A percentile compares a stretch with the other conserved stretches of the same genome.
Conservation (phyloP, 2,797 vertebrate genomes). For the Gadopsis marmoratus region DNA sequence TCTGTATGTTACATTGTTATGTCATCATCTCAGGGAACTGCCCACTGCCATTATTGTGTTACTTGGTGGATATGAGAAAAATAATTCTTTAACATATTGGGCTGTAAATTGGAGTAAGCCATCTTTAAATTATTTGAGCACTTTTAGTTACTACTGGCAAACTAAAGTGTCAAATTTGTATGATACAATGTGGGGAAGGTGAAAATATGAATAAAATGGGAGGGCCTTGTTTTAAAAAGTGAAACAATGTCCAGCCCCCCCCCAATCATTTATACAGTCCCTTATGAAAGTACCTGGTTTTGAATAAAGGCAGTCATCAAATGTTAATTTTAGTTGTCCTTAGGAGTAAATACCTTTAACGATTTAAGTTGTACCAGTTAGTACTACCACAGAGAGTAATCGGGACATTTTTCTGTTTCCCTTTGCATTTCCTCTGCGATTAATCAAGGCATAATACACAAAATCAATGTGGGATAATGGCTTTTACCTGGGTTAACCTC, state of each 20-base stretch:
- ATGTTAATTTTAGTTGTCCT: not conserved
- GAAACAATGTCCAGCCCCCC: not conserved
- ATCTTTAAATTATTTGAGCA: not conserved
- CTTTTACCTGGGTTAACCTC: slow-evolving; percentile 12
- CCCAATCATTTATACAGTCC: not conserved
- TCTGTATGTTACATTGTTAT: not conserved
- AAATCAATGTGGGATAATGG: slow-evolving; percentile 22
- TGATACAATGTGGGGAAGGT: not conserved
- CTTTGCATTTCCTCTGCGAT: slow-evolving; percentile 22
- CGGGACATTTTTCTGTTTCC: not conserved
- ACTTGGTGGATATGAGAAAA: not conserved
- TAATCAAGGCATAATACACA: slow-evolving; percentile 21
- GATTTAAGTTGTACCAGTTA: not conserved
- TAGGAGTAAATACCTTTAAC: not conserved
- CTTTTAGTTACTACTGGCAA: not conserved
- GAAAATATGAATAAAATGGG: not conserved
- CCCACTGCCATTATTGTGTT: not conserved
- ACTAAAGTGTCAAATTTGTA: not conserved
- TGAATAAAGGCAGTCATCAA: not conserved
- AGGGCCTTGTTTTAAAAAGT: not conserved
- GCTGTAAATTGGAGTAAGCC: too few species aligned
- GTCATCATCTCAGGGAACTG: not conserved
- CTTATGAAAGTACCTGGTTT: not conserved
- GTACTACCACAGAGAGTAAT: not conserved
- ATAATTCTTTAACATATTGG: not conserved